Base-by-base conservation (phyloP, 2,113 vertebrate genomes). In the Poeciliopsis turrubarensis region DNA sequence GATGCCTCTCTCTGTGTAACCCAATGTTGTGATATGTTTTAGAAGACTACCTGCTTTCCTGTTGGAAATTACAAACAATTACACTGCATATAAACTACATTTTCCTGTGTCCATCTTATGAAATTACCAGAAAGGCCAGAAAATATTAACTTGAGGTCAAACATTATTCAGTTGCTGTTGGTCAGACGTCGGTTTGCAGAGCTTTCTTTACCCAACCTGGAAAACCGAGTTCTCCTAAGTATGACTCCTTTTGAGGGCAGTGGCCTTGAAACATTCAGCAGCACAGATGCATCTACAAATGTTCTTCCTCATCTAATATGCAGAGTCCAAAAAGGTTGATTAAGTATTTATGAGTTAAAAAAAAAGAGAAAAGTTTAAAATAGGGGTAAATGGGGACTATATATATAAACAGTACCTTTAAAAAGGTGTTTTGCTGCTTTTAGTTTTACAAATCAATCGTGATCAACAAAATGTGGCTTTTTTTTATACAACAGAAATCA, bases 301-400 rank as follows among this genome's bases (percentile, higher is more conserved):
- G 77, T 72, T 78, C 54, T 62, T 65, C 47, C 34, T n/a, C 75
- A 88, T 93, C 60, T 92, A 89, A 91, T 86, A 90, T 91, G 87
- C n/a, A 92, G 83, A 75, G 27, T 68, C 85, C n/a, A 78, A 76
- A 91, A 85, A 86, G 85, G 80, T 82, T 88, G 65, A 57, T 92
- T 72, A 89, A 90, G 91, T 86, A 91, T 92, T 90, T 77, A 91
- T n/a, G 32, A 71, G 84, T 72, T 29, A 29, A 29, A 57, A 90
- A 84, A 87, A 72, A 57, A 57, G 25, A 68, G 83, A 25, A 64
- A 44, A 70, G 29, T 66, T 32, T 65, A 57, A 47, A 15, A 70
- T 68, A 3, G 1, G 13, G 39, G 39, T 15, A 41, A 15, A 41
- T 14, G 39, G 13, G 39, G 39, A 41, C 4, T 15, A 41, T 41